Percentiles rank a stretch among this genome's conserved stretches.
These are phyloP conservation scores for Rhopalosiphum padi DNA, from an alignment of 1,140 invertebrate species.

Conservation along the genomic window DNA sequence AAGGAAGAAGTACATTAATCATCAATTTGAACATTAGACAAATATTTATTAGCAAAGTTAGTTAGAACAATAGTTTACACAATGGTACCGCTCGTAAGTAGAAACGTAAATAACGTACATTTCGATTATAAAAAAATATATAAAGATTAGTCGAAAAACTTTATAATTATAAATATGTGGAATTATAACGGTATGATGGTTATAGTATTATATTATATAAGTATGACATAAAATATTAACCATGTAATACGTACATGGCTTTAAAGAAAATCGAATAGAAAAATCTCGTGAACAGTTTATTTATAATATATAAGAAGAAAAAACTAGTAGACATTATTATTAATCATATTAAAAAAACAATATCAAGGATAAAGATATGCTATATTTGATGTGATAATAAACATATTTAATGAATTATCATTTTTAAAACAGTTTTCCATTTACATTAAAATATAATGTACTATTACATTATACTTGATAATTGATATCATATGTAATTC, in stretches of 20 bases:
- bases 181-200: not conserved
- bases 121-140: not conserved
- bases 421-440: not conserved
- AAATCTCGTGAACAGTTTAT: not conserved
- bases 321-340: not conserved
- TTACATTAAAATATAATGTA: not conserved
- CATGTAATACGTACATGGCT: not conserved
- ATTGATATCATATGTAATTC: not conserved
- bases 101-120: not conserved
- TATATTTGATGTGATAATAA: not conserved
- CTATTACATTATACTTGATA: not conserved
- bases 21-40: conserved; percentile 25
- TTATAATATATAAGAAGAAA: not conserved
- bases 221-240: not conserved
- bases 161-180: not conserved
- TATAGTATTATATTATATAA: not conserved
- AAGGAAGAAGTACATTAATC: conserved; percentile 13
- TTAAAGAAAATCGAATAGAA: not conserved
- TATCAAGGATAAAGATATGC: not conserved
- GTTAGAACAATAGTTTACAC: conserved; percentile 2
- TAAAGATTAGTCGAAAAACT: not conserved
- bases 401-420: not conserved
- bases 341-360: not conserved
- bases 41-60: conserved; percentile 34
- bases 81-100: too few species aligned